phyloP scores from a whole-genome alignment of 1,140 invertebrate genomes.

The Thaumetopoea pityocampa region DNA sequence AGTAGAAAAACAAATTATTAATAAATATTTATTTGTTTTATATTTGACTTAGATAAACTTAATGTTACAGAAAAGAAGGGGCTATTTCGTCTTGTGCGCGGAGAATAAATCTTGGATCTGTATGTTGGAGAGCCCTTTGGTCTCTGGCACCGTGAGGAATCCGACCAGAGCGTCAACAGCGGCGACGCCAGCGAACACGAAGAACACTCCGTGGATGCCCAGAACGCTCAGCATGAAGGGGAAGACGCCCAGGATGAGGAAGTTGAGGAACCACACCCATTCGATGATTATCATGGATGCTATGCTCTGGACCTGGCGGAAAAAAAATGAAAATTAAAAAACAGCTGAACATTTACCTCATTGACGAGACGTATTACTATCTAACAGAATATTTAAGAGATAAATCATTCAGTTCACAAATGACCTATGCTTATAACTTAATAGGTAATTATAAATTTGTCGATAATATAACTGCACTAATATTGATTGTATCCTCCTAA shows the following conservation, averaged over 20 bases:
- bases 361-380: too few species aligned
- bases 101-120: constrained; percentile 77
- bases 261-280: constrained; percentile 60
- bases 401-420: too few species aligned
- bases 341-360: too few species aligned
- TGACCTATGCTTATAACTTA: too few species aligned
- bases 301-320: constrained; percentile 52
- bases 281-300: constrained; percentile 54
- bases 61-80: too few species aligned
- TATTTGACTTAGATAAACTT: too few species aligned
- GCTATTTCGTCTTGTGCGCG: constrained; percentile 18
- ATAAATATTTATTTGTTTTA: too few species aligned
- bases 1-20: too few species aligned
- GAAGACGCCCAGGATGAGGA: constrained; percentile 49
- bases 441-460: too few species aligned
- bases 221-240: constrained; percentile 39
- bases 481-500: too few species aligned
- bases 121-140: constrained; percentile 82
- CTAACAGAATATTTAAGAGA: too few species aligned
- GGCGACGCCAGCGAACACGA: constrained; percentile 40
- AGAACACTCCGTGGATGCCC: constrained; percentile 50
- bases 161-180: constrained; percentile 76
- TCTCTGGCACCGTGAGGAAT: constrained; percentile 82
- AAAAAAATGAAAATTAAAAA: constrained; percentile 10
- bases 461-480: too few species aligned